Conservation (phyloP, 2,113 vertebrate genomes). For the Gallinago paraguaiae region DNA sequence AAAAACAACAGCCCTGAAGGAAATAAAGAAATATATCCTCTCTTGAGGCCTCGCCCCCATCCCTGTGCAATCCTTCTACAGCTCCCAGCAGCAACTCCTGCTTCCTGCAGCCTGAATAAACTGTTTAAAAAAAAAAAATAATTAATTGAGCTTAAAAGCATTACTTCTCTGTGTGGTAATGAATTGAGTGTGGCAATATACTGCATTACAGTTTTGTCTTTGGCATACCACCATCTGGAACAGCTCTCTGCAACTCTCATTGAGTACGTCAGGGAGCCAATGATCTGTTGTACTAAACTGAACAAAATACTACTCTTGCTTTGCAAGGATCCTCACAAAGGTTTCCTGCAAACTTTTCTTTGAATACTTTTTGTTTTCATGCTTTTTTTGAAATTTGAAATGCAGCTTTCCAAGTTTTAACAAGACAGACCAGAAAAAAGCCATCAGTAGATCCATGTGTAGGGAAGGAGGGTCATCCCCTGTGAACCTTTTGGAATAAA, state of each 20-base stretch:
- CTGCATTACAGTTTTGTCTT: slow-evolving; percentile 47
- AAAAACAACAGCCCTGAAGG: slow-evolving; percentile 69
- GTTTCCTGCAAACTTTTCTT: slow-evolving; percentile 14
- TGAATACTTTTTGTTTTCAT: slow-evolving; percentile 16
- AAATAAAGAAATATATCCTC: slow-evolving; percentile 70
- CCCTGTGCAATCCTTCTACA: slow-evolving; percentile 35
- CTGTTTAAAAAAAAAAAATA: slow-evolving; percentile 33
- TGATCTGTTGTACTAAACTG: slow-evolving; percentile 22
- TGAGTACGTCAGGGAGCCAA: slow-evolving; percentile 45
- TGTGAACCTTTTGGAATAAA: not conserved
- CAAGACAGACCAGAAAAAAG: not conserved
- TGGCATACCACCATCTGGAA: slow-evolving; percentile 61
- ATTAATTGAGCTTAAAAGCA: slow-evolving; percentile 57
- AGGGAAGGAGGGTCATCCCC: not conserved
- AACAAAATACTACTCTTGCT: slow-evolving; percentile 17
- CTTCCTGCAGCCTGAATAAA: slow-evolving; percentile 68
- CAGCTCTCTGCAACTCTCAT: slow-evolving; percentile 5
- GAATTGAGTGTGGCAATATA: slow-evolving; percentile 66
- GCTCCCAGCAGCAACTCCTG: slow-evolving; percentile 58
- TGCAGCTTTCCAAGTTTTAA: not conserved
- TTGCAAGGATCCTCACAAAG: slow-evolving; percentile 11
- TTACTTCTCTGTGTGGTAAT: slow-evolving; percentile 58
- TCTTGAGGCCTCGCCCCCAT: slow-evolving; percentile 56
- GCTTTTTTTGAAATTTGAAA: not conserved
- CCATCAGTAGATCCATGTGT: not conserved